Conservation (phyloP, 2,797 vertebrate species). For the Mormyrops boulengeri region DNA sequence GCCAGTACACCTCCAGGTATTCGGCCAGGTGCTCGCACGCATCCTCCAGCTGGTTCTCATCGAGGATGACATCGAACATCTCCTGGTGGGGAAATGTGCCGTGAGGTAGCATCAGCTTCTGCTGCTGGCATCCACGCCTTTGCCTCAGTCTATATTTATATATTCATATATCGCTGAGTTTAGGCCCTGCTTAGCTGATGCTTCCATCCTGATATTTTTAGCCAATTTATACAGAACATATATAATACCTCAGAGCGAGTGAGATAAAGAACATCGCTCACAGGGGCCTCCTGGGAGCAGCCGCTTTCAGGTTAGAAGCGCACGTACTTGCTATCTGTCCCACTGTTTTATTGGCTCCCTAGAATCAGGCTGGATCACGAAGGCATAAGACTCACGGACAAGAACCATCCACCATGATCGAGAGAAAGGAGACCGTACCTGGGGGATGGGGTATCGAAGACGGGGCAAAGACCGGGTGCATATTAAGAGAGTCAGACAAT, state of each 20-base stretch:
- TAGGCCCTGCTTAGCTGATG: not conserved
- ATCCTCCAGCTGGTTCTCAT: slow-evolving; percentile 92
- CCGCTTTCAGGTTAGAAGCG: not conserved
- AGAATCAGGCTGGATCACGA: not conserved
- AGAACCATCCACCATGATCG: not conserved
- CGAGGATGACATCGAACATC: slow-evolving; percentile 91
- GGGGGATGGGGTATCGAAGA: not conserved
- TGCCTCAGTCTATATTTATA: not conserved
- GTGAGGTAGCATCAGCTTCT: not conserved
- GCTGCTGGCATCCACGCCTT: not conserved
- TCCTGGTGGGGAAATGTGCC: slow-evolving; percentile 56
- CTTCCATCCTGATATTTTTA: not conserved
- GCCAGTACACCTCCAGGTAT: slow-evolving; percentile 91
- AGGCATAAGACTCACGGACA: not conserved
- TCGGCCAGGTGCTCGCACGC: slow-evolving; percentile 90
- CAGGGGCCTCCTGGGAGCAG: not conserved
- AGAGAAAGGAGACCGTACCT: not conserved
- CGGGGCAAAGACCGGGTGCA: not conserved
- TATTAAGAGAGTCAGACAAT: not conserved
- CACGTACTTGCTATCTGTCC: not conserved
- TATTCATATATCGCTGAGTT: not conserved
- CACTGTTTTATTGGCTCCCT: not conserved
- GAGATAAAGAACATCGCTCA: not conserved
- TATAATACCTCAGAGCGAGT: not conserved
- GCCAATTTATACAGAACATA: not conserved